Percentiles rank a stretch among this genome's conserved stretches.
These are phyloP conservation scores for Passerculus sandwichensis DNA, from an alignment of 2,797 vertebrate species.

Conservation along the genomic window DNA sequence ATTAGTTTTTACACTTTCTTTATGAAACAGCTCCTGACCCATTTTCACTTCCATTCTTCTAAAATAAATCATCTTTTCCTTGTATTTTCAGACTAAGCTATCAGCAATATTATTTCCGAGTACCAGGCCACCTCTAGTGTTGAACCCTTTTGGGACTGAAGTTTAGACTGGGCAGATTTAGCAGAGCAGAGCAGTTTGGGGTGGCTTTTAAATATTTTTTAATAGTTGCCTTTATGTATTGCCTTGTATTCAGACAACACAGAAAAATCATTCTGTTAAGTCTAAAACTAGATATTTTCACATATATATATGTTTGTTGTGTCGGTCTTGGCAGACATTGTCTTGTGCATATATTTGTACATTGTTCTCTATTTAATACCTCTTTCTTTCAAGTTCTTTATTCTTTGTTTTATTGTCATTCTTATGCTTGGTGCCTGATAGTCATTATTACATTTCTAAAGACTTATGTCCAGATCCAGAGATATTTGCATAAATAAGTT, in stretches of 20 bases:
- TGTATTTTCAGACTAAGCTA: neutral
- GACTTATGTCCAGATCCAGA: neutral
- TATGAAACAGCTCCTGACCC: neutral
- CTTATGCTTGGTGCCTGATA: neutral
- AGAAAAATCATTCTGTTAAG: neutral
- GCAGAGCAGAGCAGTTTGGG: neutral
- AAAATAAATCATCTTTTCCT: neutral
- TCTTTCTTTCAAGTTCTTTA: neutral
- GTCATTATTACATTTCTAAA: neutral
- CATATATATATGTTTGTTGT: neutral
- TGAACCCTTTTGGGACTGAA: neutral
- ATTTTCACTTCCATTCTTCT: slow-evolving; percentile 11
- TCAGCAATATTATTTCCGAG: neutral
- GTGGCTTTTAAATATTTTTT: neutral
- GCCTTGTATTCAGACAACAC: neutral
- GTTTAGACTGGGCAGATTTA: neutral
- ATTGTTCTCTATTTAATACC: neutral
- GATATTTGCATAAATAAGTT: neutral
- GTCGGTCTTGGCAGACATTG: neutral
- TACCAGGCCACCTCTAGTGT: neutral
- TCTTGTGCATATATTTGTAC: neutral
- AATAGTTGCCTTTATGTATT: neutral
- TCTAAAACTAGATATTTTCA: neutral
- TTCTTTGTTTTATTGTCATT: neutral
- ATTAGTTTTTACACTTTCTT: slow-evolving; percentile 1